Conservation (phyloP, 2,113 vertebrate genomes). For the Falco punctatus region DNA sequence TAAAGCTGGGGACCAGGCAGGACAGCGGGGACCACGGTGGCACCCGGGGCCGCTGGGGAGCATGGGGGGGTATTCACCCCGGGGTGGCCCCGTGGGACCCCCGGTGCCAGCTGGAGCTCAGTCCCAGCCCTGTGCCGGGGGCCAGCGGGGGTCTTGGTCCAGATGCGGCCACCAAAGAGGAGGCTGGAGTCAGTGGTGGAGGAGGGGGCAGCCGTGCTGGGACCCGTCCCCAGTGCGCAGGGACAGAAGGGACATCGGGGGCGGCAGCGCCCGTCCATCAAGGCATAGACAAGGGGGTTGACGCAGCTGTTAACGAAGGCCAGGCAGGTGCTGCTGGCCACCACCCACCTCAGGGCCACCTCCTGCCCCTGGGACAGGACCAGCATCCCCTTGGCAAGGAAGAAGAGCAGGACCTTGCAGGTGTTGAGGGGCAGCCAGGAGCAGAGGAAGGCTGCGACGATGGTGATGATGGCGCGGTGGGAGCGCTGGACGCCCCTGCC, state of each 20-base stretch:
- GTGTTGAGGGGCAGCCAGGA: conserved; percentile 87
- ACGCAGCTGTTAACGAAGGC: conserved; percentile 88
- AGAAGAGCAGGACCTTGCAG: conserved; percentile 73
- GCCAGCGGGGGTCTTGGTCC: neutral
- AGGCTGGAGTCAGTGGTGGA: neutral
- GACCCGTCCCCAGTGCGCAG: accelerated
- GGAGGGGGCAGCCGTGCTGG: neutral
- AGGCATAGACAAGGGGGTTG: conserved; percentile 85
- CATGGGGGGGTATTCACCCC: neutral
- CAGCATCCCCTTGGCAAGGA: neutral
- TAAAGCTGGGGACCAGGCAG: neutral
- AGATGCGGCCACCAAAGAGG: neutral
- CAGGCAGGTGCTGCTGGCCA: conserved; percentile 79
- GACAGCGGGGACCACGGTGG: accelerated
- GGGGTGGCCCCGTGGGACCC: neutral
- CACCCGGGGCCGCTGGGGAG: neutral
- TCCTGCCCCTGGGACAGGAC: conserved; percentile 20
- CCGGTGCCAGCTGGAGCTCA: neutral
- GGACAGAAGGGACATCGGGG: neutral
- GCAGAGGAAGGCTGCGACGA: conserved; percentile 81
- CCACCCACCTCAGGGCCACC: conserved; percentile 58
- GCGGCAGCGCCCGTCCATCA: conserved; percentile 83
- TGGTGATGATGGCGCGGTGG: conserved; percentile 82
- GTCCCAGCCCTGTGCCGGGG: neutral
- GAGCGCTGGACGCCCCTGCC: conserved; percentile 76